A percentile compares a stretch with the other conserved stretches of the same genome.
These are phyloP conservation scores for Crotalus viridis DNA, from an alignment of 2,113 vertebrate species.

Conservation along the genomic window DNA sequence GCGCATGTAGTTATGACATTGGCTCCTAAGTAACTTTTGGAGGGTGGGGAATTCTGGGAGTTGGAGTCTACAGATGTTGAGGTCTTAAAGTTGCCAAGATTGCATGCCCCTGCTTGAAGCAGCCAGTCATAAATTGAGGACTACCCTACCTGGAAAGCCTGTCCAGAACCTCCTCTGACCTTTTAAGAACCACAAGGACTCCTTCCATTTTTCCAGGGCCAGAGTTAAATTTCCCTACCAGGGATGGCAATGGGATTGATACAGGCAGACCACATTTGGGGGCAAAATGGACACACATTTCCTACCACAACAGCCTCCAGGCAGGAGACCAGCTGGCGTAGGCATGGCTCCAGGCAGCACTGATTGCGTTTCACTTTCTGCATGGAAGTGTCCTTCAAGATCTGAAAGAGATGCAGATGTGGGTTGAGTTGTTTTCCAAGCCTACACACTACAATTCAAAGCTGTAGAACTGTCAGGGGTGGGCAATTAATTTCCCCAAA, in stretches of 20 bases:
- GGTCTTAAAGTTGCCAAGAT: not conserved
- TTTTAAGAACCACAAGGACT: not conserved
- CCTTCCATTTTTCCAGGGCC: not conserved
- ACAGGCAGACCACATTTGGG: not conserved
- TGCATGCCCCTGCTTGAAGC: not conserved
- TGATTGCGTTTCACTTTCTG: conserved; percentile 99
- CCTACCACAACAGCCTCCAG: conserved; percentile 93
- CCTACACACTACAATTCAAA: not conserved
- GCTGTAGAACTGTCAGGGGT: not conserved
- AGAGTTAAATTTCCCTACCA: not conserved
- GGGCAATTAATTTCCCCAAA: not conserved
- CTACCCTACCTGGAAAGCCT: not conserved
- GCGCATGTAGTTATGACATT: too few species aligned
- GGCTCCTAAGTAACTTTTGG: too few species aligned
- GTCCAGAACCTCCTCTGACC: not conserved
- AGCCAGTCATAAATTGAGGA: too few species aligned
- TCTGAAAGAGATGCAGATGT: conserved; percentile 70
- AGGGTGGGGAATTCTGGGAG: not conserved
- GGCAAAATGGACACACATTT: conserved; percentile 15
- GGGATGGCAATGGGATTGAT: not conserved
- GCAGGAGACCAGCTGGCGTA: conserved; percentile 94
- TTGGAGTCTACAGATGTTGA: not conserved
- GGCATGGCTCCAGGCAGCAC: conserved; percentile 96
- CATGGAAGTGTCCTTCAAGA: conserved; percentile 92
- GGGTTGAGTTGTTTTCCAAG: not conserved